These are phyloP conservation scores for Mastomys coucha DNA, from an alignment of 2,113 vertebrate genomes.

Conservation along the genomic window DNA sequence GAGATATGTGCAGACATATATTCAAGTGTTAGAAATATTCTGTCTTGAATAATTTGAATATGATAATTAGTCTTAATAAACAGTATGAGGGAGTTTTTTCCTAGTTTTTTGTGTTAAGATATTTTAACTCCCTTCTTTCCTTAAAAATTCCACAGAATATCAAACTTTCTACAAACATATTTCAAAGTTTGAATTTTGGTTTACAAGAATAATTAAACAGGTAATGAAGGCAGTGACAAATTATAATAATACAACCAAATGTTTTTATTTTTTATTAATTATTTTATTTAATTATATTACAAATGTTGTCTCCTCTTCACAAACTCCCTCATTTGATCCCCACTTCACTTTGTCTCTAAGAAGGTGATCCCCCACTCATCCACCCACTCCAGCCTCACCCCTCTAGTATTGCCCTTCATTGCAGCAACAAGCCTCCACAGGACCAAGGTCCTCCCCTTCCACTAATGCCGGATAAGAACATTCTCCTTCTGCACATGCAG, in stretches of 20 bases:
- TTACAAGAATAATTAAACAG: neutral
- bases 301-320: no score
- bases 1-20: neutral
- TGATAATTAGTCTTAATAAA: constrained; percentile 46
- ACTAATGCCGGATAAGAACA: no score
- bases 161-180: neutral
- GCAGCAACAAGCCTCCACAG: no score
- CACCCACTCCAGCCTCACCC: no score
- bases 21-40: constrained; percentile 53
- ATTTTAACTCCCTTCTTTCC: constrained; percentile 41
- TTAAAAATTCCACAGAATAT: neutral
- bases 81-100: neutral
- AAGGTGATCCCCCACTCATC: no score
- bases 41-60: constrained; percentile 50
- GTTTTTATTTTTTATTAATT: neutral
- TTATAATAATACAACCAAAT: neutral
- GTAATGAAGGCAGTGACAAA: accelerated
- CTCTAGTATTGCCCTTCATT: no score
- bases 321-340: no score
- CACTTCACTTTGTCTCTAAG: no score
- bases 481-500: no score
- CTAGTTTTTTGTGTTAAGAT: neutral
- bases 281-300: no score
- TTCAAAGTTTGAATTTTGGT: neutral
- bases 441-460: no score